phyloP scores from a whole-genome alignment of 2,888 invertebrate genomes.

The Hypselothyrea guttata region DNA sequence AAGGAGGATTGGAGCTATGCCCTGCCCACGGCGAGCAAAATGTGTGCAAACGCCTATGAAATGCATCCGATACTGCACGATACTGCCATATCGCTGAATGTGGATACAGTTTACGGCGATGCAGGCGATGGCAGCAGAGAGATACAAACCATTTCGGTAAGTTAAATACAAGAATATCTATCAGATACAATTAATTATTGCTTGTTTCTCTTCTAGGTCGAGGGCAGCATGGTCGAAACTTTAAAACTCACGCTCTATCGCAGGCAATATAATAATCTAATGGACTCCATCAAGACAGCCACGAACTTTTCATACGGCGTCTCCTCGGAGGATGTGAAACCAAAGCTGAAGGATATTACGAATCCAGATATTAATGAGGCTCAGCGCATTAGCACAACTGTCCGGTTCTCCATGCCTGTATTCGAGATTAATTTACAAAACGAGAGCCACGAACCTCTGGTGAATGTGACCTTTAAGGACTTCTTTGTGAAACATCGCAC shows the following conservation, averaged over 20 bases:
- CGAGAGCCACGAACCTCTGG: slow-evolving; percentile 89
- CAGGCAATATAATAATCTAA: slow-evolving; percentile 93
- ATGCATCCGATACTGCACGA: slow-evolving; percentile 95
- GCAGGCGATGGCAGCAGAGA: slow-evolving; percentile 31
- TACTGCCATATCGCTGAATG: slow-evolving; percentile 89
- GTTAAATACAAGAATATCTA: background rate
- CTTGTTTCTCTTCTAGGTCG: slow-evolving; percentile 82
- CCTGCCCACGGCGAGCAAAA: slow-evolving; percentile 85
- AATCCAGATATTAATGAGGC: slow-evolving; percentile 23
- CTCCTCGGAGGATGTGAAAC: slow-evolving; percentile 27
- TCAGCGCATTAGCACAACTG: slow-evolving; percentile 74
- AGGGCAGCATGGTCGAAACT: slow-evolving; percentile 91
- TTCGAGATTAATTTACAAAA: slow-evolving; percentile 90
- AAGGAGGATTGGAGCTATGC: slow-evolving; percentile 79
- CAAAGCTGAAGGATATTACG: slow-evolving; percentile 24
- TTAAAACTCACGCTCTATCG: slow-evolving; percentile 93
- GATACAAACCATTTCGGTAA: slow-evolving; percentile 49
- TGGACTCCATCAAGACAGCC: slow-evolving; percentile 86
- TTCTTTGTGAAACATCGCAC: slow-evolving; percentile 90
- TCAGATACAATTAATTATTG: background rate
- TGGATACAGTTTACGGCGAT: slow-evolving; percentile 52
- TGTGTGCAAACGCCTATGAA: slow-evolving; percentile 88
- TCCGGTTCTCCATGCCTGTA: slow-evolving; percentile 88
- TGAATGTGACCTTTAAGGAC: slow-evolving; percentile 92
- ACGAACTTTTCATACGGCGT: slow-evolving; percentile 58